Conservation (phyloP, 2,113 vertebrate genomes). For the Paraplagusia blochii region DNA sequence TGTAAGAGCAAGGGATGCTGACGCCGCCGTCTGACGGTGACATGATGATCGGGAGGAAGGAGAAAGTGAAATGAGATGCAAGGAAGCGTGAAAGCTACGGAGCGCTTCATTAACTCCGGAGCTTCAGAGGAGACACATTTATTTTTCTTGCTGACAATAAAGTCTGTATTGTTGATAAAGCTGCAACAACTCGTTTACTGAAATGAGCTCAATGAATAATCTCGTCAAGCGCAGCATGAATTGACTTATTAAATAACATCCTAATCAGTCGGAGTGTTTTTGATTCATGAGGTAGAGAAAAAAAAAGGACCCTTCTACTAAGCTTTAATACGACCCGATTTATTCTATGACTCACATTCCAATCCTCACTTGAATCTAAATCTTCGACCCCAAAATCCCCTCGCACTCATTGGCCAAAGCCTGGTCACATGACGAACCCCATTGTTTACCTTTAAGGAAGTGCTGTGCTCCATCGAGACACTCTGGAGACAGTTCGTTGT, state of each 20-base stretch:
- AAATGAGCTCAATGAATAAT: too few species aligned
- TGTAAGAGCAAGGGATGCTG: constrained; percentile 89
- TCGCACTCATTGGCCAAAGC: too few species aligned
- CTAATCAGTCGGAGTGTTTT: too few species aligned
- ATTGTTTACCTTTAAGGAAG: constrained; percentile 84
- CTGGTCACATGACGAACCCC: not conserved
- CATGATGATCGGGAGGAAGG: not conserved
- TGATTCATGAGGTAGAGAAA: too few species aligned
- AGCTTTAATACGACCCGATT: too few species aligned
- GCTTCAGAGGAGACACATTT: not conserved
- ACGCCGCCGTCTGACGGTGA: constrained; percentile 79
- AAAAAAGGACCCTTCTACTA: too few species aligned
- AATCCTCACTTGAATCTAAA: too few species aligned
- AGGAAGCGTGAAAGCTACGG: constrained; percentile 13
- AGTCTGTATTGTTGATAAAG: not conserved
- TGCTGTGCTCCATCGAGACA: constrained; percentile 91
- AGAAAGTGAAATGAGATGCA: constrained; percentile 20
- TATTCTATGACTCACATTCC: too few species aligned
- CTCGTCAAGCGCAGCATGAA: too few species aligned
- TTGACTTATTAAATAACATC: too few species aligned
- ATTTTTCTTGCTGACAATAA: not conserved
- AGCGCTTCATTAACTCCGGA: constrained; percentile 5
- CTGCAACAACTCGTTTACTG: too few species aligned
- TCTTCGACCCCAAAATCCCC: too few species aligned
- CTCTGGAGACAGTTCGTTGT: constrained; percentile 91